Evolutionary conservation across 2,888 invertebrate species (phyloP), one percentile per base, ranked within the genome.

Genomic region (Sylvicola cinctus): DNA sequence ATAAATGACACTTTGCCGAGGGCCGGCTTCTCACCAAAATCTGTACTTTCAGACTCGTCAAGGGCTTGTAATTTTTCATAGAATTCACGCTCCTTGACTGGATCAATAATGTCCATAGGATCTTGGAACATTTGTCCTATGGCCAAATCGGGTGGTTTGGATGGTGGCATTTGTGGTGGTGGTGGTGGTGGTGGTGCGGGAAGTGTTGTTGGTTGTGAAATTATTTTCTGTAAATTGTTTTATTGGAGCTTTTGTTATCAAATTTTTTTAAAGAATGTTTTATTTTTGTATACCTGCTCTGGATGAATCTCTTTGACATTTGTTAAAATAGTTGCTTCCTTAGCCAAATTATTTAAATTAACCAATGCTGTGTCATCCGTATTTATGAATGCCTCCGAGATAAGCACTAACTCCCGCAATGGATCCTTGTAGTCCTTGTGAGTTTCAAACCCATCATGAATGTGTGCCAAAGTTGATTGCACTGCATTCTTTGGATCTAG

Each of bases 1-100:
- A 70, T 68, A 32, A 76, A 59, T 0, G 74, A 72, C 1, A 74
- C 62, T 35, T 72, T 67, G 0, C 76, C 76, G 39, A 76, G 51
- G 26, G 74, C 54, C n/a, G 72, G 71, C 1, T 64, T 63, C 36
- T 71, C 45, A 44, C 55, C 54, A 38, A 36, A 30, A 27, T 16
- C 29, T 33, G 38, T 56, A 36, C 56, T 57, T 39, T 58, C 58
- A 1, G 57, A 57, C 32, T 58, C 43, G 11, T 45, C 57, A 3
- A 58, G 47, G 3, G 52, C 57, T 39, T 54, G 53, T 7, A 58
- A 44, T 49, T 55, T 49, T 43, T 49, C 52, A 37, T 54, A 45
- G 38, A 58, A 58, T 30, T 51, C 52, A 38, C 49, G 50, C 40
- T 58, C 44, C 30, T 56, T 58, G 33, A 52, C 49, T 7, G 58